These are phyloP conservation scores for Alligator mississippiensis DNA, from an alignment of 2,113 vertebrate genomes.

Conservation along the genomic window DNA sequence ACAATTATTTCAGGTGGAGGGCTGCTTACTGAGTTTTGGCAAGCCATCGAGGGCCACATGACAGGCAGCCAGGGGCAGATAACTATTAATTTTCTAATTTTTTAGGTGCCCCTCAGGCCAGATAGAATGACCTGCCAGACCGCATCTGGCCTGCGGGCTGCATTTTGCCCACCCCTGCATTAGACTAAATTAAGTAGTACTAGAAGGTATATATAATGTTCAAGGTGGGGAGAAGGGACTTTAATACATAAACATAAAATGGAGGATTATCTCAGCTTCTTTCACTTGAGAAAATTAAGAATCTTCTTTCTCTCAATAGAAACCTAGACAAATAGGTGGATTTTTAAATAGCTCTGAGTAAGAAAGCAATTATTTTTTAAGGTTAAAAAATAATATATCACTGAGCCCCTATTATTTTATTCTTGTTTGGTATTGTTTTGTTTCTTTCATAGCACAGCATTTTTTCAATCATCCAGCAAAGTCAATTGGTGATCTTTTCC, in stretches of 20 bases:
- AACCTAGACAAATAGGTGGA: not conserved
- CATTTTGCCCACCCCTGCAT: too few species aligned
- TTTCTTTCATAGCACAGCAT: not conserved
- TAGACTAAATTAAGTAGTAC: not conserved
- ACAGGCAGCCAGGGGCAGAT: too few species aligned
- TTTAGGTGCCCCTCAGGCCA: too few species aligned
- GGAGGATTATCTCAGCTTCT: not conserved
- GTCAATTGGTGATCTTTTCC: not conserved
- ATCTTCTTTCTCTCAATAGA: accelerated
- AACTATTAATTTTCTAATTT: too few species aligned
- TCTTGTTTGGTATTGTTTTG: not conserved
- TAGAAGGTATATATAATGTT: not conserved
- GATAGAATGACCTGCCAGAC: too few species aligned
- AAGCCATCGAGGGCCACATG: too few species aligned
- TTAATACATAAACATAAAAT: not conserved
- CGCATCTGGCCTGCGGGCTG: too few species aligned
- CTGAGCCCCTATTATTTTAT: too few species aligned
- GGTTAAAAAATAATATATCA: too few species aligned
- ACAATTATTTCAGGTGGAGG: not conserved
- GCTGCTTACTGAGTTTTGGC: too few species aligned
- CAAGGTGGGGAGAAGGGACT: not conserved
- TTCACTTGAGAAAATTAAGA: not conserved
- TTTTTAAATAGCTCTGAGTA: accelerated
- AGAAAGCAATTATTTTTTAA: not conserved
- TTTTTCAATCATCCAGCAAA: not conserved